Base-by-base conservation (phyloP, 2,113 vertebrate species). In the Rhadina sibilatrix region DNA sequence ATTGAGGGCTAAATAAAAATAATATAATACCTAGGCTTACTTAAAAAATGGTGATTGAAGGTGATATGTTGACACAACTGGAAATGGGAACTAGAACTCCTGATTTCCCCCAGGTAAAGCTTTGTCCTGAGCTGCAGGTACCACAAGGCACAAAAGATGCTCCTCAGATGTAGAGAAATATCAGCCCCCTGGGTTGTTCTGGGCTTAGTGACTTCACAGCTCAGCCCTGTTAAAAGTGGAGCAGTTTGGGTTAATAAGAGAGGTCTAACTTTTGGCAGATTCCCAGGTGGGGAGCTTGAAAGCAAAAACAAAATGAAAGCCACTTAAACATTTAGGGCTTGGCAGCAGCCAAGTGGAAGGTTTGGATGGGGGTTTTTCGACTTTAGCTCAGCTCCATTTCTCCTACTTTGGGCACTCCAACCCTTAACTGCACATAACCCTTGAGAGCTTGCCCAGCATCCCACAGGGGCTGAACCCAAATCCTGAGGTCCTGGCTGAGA, bases 261-360 rank as follows among this genome's bases (percentile, higher is more conserved):
- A 87, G 52, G 31, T 86, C 54, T 70, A 25, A 70, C 33, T 75
- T 80, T 52, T 71, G 72, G 64, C 91, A 71, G 44, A 61, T 78
- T 74, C 71, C 79, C 86, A 94, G 56, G 9, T 31, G 16, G 52
- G 53, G 40, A 92, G 69, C 69, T 84, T 87, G 31, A 86, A 83
- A 77, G 54, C 65, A 83, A 74, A 92, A 93, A 30, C 60, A 46
- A 92, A 92, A 90, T 57, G 74, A 94, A 92, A 90, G 50, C 79
- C 56, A 94, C 72, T 56, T 78, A 87, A 89, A 90, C 8, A 70
- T 84, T 84, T 22, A 71, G 12, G 60, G 77, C 25, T 78, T 89
- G 94, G 91, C 91, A 96, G 86, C 42, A 94, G 80, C 37, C n/a
- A 42, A 87, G 60, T 22, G 13, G 35, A 74, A 83, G 61, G 19